Evolutionary conservation across 2,888 invertebrate genomes (phyloP).

Genomic region (Drosophila barbarae): DNA sequence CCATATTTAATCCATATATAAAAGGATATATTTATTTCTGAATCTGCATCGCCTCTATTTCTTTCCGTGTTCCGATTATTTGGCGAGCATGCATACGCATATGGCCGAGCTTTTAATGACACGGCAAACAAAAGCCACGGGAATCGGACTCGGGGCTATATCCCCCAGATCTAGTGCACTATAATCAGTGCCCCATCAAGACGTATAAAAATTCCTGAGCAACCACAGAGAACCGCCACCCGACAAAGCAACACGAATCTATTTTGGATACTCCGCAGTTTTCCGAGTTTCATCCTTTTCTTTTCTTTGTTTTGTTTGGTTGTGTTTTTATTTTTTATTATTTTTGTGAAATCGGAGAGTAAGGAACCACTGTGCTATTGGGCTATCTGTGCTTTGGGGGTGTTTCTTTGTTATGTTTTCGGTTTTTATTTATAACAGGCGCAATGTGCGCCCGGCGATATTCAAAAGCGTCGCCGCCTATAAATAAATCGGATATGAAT

Average conservation of each 20-base stretch:
- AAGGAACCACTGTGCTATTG: slow-evolving; percentile 17
- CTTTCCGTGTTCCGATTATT: not conserved
- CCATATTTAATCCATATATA: not conserved
- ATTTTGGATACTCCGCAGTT: slow-evolving; percentile 26
- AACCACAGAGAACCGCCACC: slow-evolving; percentile 1
- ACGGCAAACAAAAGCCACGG: slow-evolving; percentile 13
- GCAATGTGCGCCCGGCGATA: slow-evolving; percentile 20
- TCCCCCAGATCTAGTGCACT: slow-evolving; percentile 4
- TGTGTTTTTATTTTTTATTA: not conserved
- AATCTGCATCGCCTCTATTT: not conserved
- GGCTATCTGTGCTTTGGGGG: not conserved
- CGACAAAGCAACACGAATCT: slow-evolving; percentile 16
- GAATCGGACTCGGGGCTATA: not conserved
- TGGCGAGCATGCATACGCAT: not conserved
- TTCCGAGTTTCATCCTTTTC: not conserved
- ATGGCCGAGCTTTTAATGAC: slow-evolving; percentile 23
- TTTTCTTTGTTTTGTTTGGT: not conserved
- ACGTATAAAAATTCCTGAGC: slow-evolving; percentile 28
- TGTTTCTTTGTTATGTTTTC: slow-evolving; percentile 31
- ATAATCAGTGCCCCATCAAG: slow-evolving; percentile 16
- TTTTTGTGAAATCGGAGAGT: slow-evolving; percentile 20
- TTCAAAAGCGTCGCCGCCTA: slow-evolving; percentile 46
- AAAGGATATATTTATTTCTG: not conserved
- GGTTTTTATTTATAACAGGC: slow-evolving; percentile 41
- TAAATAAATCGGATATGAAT: slow-evolving; percentile 52